phyloP scores from a whole-genome alignment of 2,888 invertebrate species.

The Microctonus aethiopoides region DNA sequence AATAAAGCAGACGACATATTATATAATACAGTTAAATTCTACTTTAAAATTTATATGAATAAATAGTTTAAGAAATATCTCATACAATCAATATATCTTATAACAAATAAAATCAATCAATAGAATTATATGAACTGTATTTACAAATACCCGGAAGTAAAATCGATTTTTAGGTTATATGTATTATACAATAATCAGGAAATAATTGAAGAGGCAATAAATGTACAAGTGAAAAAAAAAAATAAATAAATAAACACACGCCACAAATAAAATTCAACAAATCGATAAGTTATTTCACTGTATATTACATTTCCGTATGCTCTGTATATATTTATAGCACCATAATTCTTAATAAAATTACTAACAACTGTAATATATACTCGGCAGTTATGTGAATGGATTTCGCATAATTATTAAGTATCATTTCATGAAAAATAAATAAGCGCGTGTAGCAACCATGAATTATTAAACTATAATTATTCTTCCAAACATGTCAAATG shows the following conservation, averaged over 20 bases:
- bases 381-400: background rate
- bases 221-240: background rate
- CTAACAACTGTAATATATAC: background rate
- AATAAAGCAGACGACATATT: no score
- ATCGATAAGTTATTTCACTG: background rate
- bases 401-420: background rate
- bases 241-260: background rate
- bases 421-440: background rate
- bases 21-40: no score
- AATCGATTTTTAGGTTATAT: background rate
- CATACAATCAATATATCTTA: no score
- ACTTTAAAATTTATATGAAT: no score
- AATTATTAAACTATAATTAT: background rate
- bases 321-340: background rate
- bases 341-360: background rate
- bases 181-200: background rate
- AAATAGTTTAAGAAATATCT: no score
- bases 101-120: background rate
- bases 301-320: background rate
- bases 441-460: background rate
- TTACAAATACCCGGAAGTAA: background rate
- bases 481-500: background rate
- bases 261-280: background rate
- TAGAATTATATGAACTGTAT: background rate
- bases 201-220: background rate